phyloP scores from a whole-genome alignment of 2,797 vertebrate genomes.

The Pelochelys cantorii region DNA sequence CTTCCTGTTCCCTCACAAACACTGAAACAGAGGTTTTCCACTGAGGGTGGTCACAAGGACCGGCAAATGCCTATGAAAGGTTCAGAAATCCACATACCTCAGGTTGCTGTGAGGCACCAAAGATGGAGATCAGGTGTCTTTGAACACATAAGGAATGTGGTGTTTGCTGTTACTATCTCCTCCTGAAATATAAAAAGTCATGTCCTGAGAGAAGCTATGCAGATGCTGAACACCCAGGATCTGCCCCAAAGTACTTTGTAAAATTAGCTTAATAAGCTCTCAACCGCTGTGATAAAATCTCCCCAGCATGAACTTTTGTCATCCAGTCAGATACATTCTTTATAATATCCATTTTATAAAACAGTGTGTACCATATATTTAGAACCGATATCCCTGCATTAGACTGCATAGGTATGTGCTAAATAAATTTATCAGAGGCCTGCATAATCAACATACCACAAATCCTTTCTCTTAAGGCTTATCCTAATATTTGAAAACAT shows the following conservation, averaged over 20 bases:
- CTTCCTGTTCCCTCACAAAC: constrained; percentile 10
- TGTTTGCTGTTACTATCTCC: neutral
- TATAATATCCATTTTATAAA: constrained; percentile 1
- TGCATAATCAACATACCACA: constrained; percentile 10
- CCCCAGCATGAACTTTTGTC: neutral
- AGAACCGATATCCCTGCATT: neutral
- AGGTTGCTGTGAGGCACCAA: neutral
- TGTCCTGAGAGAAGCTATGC: neutral
- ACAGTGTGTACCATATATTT: neutral
- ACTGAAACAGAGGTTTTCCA: constrained; percentile 57
- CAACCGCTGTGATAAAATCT: constrained; percentile 2
- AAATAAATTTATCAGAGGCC: constrained; percentile 35
- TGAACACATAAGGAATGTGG: neutral
- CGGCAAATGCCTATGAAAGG: constrained; percentile 5
- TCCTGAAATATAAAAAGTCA: neutral
- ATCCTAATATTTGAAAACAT: constrained; percentile 7
- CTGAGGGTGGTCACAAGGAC: constrained; percentile 15
- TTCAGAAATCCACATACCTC: constrained; percentile 32
- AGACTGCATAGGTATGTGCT: constrained; percentile 14
- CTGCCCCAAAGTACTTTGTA: neutral
- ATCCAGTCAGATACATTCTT: neutral
- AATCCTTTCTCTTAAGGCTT: neutral
- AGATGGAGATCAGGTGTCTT: neutral
- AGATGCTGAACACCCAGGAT: rapidly evolving
- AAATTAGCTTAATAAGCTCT: neutral